A percentile compares a stretch with the other conserved stretches of the same genome.
Evolutionary conservation across 1,140 invertebrate genomes (phyloP).

Genomic region (Aethina tumida): DNA sequence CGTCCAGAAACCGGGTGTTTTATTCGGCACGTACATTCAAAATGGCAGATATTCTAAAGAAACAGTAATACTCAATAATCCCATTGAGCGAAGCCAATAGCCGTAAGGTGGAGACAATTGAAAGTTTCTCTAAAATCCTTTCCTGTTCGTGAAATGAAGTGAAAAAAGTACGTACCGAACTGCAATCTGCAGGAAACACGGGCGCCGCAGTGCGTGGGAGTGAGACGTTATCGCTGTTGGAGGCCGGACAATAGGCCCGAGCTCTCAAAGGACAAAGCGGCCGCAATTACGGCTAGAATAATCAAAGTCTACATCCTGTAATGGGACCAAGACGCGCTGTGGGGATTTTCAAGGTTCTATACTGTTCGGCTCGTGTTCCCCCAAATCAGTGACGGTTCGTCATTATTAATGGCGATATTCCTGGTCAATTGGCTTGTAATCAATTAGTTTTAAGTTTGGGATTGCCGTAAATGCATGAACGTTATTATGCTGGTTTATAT

Average conservation of each 20-base stretch:
- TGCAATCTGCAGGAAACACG: background rate
- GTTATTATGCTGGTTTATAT: too few relatives aligned
- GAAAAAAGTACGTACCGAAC: slow-evolving; percentile 15
- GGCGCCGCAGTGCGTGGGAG: slow-evolving; percentile 2
- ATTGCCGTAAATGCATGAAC: too few relatives aligned
- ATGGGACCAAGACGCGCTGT: slow-evolving; percentile 17
- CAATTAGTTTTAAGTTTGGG: too few relatives aligned
- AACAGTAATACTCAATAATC: too few relatives aligned
- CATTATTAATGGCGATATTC: too few relatives aligned
- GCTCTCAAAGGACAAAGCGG: slow-evolving; percentile 23
- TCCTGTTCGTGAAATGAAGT: slow-evolving; percentile 22
- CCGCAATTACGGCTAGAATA: slow-evolving; percentile 28
- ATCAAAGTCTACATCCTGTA: slow-evolving; percentile 29
- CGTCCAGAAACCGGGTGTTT: too few relatives aligned
- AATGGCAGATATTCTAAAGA: too few relatives aligned
- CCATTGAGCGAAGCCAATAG: slow-evolving; percentile 12
- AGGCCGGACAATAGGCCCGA: slow-evolving; percentile 21
- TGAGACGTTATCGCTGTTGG: slow-evolving; percentile 11
- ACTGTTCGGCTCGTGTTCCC: background rate
- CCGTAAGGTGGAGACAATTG: slow-evolving; percentile 14
- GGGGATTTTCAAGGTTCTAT: slow-evolving; percentile 10
- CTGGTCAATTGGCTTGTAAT: too few relatives aligned
- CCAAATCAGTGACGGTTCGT: too few relatives aligned
- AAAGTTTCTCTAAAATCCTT: slow-evolving; percentile 21
- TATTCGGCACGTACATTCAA: too few relatives aligned